A percentile compares a stretch with the other conserved stretches of the same genome.
Evolutionary conservation across 2,888 invertebrate genomes (phyloP).

Genomic region (Caenorhabditis wallacei): DNA sequence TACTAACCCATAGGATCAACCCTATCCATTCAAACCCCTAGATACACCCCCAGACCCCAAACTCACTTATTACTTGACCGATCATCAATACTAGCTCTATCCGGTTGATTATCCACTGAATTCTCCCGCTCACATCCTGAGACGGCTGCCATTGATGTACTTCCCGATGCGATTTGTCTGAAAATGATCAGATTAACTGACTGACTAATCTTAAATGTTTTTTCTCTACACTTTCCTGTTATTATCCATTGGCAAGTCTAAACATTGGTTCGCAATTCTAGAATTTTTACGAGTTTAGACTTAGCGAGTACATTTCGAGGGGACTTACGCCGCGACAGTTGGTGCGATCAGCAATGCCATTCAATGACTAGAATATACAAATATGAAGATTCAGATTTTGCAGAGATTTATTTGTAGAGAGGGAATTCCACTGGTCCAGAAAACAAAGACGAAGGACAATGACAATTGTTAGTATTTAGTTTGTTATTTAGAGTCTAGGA

Average conservation of each 20-base stretch:
- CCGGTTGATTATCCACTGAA: conserved; percentile 56
- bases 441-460: conserved; percentile 18
- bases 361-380: conserved; percentile 28
- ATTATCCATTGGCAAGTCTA: neutral
- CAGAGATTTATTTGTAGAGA: neutral
- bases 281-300: neutral
- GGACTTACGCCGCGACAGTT: conserved; percentile 65
- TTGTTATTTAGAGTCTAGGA: conserved; percentile 15
- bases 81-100: conserved; percentile 60
- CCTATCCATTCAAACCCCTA: neutral
- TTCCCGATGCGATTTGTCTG: conserved; percentile 72
- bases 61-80: conserved; percentile 58
- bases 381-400: conserved; percentile 2
- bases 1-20: too few relatives aligned
- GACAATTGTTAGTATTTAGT: conserved; percentile 13
- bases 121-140: conserved; percentile 54
- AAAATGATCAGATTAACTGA: conserved; percentile 10
- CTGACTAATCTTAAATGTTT: neutral
- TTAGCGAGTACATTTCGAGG: neutral
- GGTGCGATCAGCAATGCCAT: conserved; percentile 67
- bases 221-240: neutral
- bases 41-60: neutral
- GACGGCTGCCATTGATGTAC: conserved; percentile 66
- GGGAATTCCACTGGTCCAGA: neutral
- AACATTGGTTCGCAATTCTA: conserved; percentile 1